Evolutionary conservation across 2,888 invertebrate species (phyloP).

Genomic region (Orthonychiurus folsomi): DNA sequence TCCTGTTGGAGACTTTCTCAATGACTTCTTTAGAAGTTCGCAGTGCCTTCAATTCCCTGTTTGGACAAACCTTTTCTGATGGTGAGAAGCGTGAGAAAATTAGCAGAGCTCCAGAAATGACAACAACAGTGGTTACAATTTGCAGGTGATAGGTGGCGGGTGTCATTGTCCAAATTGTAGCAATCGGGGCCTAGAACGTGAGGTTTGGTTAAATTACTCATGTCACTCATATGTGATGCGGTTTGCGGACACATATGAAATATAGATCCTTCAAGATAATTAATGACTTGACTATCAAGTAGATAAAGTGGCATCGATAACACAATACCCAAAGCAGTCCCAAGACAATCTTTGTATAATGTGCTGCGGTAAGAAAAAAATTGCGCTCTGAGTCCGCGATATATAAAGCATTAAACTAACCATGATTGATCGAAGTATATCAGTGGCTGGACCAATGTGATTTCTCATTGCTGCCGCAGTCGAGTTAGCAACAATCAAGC

Average conservation of each 20-base stretch:
- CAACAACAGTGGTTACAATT: conserved; percentile 29
- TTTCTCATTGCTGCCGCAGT: conserved; percentile 30
- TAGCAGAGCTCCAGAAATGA: conserved; percentile 29
- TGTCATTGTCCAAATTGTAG: conserved; percentile 28
- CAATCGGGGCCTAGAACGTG: conserved; percentile 27
- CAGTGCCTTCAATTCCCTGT: conserved; percentile 26
- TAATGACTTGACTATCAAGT: no score
- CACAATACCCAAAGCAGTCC: no score
- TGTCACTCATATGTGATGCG: no score
- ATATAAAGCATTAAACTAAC: conserved; percentile 17
- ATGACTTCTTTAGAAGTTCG: conserved; percentile 26
- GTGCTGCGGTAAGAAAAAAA: no score
- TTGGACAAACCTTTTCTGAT: conserved; percentile 24
- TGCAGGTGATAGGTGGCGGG: conserved; percentile 34
- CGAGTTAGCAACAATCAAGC: conserved; percentile 34
- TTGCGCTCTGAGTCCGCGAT: not conserved
- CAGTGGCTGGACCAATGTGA: conserved; percentile 32
- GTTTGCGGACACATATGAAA: no score
- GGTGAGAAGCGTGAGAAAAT: conserved; percentile 33
- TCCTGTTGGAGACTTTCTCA: conserved; percentile 20
- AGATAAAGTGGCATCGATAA: no score
- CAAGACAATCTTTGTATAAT: no score
- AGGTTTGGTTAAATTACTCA: no score
- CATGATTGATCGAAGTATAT: conserved; percentile 26
- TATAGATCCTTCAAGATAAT: no score